Evolutionary conservation across 2,113 vertebrate species (phyloP).

Genomic region (Sminthopsis crassicaudata): DNA sequence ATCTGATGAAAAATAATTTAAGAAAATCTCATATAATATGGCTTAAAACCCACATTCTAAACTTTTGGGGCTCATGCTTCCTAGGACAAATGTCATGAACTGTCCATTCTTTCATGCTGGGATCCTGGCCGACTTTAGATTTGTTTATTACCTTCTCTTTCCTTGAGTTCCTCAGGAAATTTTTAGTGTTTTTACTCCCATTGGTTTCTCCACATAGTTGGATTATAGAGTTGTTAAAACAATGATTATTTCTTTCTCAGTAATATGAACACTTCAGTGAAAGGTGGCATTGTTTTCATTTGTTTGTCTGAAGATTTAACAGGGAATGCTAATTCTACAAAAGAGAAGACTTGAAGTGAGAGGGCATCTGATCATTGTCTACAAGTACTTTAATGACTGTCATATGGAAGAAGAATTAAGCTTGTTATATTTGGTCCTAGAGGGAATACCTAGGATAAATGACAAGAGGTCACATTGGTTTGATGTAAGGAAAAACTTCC

Average conservation of each 20-base stretch:
- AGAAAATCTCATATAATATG: conserved; percentile 32
- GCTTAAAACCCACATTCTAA: neutral
- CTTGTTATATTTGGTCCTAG: neutral
- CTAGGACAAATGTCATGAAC: neutral
- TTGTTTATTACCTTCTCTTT: conserved; percentile 39
- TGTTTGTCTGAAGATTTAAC: conserved; percentile 12
- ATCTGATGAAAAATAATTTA: conserved; percentile 51
- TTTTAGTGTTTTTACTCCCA: conserved; percentile 40
- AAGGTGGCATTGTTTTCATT: conserved; percentile 49
- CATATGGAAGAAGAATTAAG: neutral
- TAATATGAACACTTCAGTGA: conserved; percentile 58
- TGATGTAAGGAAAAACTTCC: neutral
- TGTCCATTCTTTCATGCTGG: neutral
- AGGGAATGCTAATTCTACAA: neutral
- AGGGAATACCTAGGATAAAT: neutral
- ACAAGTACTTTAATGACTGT: neutral
- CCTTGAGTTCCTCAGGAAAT: conserved; percentile 25
- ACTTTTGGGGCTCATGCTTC: conserved; percentile 13
- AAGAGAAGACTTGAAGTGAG: neutral
- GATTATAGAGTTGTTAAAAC: conserved; percentile 47
- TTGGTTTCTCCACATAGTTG: conserved; percentile 48
- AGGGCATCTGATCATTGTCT: neutral
- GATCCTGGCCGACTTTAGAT: conserved; percentile 36
- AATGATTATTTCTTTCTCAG: conserved; percentile 59
- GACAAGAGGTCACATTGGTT: neutral